Evolutionary conservation across 2,113 vertebrate genomes (phyloP), one percentile per base, ranked within the genome.

Genomic region (Ondatra zibethicus): DNA sequence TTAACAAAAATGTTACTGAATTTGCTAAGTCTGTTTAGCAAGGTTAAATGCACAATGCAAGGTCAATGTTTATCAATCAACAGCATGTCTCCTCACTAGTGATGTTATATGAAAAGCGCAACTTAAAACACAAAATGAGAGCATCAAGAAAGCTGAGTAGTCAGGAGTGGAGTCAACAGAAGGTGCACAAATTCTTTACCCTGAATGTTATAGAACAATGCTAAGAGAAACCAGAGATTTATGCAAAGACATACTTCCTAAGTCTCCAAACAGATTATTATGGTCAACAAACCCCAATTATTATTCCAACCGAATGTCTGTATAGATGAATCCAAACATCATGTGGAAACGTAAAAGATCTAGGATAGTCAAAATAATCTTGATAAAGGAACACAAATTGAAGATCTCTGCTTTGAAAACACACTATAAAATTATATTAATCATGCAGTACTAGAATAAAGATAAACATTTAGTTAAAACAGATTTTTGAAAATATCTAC

Each of bases 331-430:
- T 70, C 70, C 29, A 82, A 73, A 91, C 12, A 12, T 92, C 42
- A 66, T 23, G 50, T 88, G 36, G 76, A 96, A 95, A 93, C 80
- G 21, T 29, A 73, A 85, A 95, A 8, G 50, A 85, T 5, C 45
- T 61, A 91, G 21, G 36, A 39, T 58, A 58, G 52, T 82, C 52
- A 81, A 82, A 82, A 82, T 82, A 58, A 82, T 21, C 66, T 85
- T 91, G 33, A 73, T 58, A 94, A 92, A 39, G 58, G n/a, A 92
- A 87, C 45, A 91, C 84, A 84, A 42, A 88, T 7, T 65, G 66
- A 92, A 5, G 61, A 7, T 55, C 36, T 11, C 14, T 89, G 7
- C n/a, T 92, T 86, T 96, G 7, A 93, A 89, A 42, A 92, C 19
- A 65, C 55, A 86, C 6, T 88, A 72, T 21, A 89, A 95, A 39